Percentiles rank a stretch among this genome's conserved stretches.
These are phyloP conservation scores for Trichechus manatus DNA, from an alignment of 2,113 vertebrate genomes.

Conservation along the genomic window DNA sequence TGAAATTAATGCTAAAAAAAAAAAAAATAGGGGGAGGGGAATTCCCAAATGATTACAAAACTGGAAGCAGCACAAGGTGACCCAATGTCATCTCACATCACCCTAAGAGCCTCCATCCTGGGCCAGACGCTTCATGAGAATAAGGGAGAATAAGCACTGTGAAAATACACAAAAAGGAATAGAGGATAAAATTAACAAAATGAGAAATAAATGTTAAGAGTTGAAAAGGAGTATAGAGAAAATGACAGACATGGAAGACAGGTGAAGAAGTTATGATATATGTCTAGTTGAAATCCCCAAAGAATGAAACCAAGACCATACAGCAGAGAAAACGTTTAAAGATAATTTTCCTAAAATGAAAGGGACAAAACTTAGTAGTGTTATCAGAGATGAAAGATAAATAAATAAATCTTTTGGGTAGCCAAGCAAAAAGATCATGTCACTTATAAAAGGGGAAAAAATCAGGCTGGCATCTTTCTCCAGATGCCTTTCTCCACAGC, in stretches of 20 bases:
- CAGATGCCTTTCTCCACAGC: neutral
- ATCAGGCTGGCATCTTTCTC: neutral
- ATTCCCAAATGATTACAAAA: neutral
- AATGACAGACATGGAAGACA: neutral
- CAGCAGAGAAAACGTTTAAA: neutral
- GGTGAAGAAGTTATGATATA: neutral
- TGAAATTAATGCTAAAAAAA: neutral
- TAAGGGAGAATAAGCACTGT: neutral
- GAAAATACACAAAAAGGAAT: neutral
- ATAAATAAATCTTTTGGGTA: slow-evolving; percentile 20
- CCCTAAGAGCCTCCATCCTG: no score
- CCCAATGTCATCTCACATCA: no score
- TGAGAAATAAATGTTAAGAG: neutral
- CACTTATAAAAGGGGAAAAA: neutral
- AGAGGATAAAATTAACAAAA: neutral
- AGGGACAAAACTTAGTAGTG: neutral
- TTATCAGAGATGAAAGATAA: neutral
- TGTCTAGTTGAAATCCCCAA: neutral
- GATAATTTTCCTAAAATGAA: neutral
- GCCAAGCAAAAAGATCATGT: neutral
- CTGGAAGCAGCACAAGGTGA: neutral
- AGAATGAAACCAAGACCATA: neutral
- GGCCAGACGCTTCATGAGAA: no score
- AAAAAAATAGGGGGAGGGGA: neutral
- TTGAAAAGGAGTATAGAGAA: neutral